phyloP scores from a whole-genome alignment of 2,888 invertebrate genomes.

The Copidosoma aretas region DNA sequence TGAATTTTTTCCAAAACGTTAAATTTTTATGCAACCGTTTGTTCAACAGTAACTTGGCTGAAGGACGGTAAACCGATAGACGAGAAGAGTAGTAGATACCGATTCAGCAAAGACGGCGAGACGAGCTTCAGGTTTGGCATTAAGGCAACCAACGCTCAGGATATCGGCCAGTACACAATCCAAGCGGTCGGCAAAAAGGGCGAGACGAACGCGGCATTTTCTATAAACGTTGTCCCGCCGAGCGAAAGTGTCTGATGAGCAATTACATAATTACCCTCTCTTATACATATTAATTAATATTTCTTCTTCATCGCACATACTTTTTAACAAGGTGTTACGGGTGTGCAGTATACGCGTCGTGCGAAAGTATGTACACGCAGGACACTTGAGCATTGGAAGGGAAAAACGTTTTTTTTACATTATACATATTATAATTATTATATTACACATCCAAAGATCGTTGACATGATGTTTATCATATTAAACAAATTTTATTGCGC shows the following conservation, averaged over 20 bases:
- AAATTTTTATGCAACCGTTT: neutral
- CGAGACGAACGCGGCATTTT: conserved; percentile 84
- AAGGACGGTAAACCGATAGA: conserved; percentile 92
- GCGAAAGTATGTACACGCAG: conserved; percentile 27
- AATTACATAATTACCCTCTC: conserved; percentile 4
- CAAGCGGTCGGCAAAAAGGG: conserved; percentile 86
- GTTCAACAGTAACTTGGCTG: conserved; percentile 73
- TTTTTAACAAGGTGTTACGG: neutral
- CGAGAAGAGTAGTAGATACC: conserved; percentile 78
- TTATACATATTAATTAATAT: neutral
- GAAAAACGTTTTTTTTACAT: conserved; percentile 28
- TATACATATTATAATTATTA: conserved; percentile 22
- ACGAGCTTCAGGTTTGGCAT: conserved; percentile 82
- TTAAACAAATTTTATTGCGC: conserved; percentile 25
- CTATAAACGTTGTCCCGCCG: conserved; percentile 76
- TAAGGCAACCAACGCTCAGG: conserved; percentile 74
- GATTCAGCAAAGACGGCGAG: conserved; percentile 82
- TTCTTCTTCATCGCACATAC: neutral
- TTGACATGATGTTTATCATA: conserved; percentile 18
- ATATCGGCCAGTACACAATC: conserved; percentile 88
- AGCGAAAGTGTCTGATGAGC: conserved; percentile 59
- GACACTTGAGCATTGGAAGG: neutral
- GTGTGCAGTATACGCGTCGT: conserved; percentile 24
- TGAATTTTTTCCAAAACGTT: too few species aligned
- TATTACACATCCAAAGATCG: conserved; percentile 10